These are phyloP conservation scores for Silurus glanis DNA, from an alignment of 2,113 vertebrate species.

Conservation along the genomic window DNA sequence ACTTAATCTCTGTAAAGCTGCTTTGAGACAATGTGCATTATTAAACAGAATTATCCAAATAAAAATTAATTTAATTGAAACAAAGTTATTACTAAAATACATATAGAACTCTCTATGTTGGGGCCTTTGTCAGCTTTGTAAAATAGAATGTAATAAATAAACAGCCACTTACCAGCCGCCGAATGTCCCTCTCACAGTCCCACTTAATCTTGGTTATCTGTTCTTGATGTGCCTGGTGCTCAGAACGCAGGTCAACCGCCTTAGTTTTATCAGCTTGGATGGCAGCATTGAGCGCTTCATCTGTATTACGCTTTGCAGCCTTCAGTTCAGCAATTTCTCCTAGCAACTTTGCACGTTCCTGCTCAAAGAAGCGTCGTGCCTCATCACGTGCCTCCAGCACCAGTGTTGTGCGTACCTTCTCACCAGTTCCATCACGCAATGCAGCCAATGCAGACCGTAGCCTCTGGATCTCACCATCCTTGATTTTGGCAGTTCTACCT, in stretches of 20 bases:
- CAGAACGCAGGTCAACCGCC: slow-evolving; percentile 90
- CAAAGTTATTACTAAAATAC: not conserved
- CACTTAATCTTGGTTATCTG: slow-evolving; percentile 98
- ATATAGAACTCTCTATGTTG: not conserved
- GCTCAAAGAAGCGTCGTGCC: slow-evolving; percentile 93
- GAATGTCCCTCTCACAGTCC: slow-evolving; percentile 94
- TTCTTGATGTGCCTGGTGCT: slow-evolving; percentile 97
- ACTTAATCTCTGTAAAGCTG: too few relatives aligned
- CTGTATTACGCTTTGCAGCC: slow-evolving; percentile 88
- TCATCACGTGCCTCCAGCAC: slow-evolving; percentile 94
- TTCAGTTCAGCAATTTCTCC: slow-evolving; percentile 94
- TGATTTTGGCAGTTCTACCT: slow-evolving; percentile 88
- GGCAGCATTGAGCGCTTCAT: slow-evolving; percentile 93
- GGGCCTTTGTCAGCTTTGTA: not conserved
- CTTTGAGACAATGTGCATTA: too few relatives aligned
- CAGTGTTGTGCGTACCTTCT: slow-evolving; percentile 93
- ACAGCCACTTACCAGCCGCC: slow-evolving; percentile 81
- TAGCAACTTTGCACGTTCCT: slow-evolving; percentile 91
- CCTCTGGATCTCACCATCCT: slow-evolving; percentile 92
- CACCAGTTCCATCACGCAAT: slow-evolving; percentile 89
- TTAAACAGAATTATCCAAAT: too few relatives aligned
- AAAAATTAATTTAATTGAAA: too few relatives aligned
- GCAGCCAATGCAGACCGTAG: slow-evolving; percentile 87
- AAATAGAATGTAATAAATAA: not conserved
- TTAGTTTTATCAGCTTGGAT: slow-evolving; percentile 98